phyloP scores from a whole-genome alignment of 2,113 vertebrate species.

The Ploceus nigricollis region DNA sequence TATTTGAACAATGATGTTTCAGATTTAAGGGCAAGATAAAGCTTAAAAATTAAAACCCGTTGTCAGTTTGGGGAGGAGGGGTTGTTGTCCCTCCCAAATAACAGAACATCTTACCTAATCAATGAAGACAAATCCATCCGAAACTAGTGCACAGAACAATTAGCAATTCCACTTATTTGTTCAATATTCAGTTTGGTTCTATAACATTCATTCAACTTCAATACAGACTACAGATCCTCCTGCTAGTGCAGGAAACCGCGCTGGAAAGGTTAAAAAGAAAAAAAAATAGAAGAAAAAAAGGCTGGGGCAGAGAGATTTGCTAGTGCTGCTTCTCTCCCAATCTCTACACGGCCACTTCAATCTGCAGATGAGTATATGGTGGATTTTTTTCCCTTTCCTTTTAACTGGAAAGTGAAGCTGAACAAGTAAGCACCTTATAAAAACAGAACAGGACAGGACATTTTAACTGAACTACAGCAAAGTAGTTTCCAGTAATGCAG shows the following conservation, averaged over 20 bases:
- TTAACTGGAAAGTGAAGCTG: slow-evolving; percentile 30
- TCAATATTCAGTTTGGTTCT: slow-evolving; percentile 20
- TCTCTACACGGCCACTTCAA: neutral
- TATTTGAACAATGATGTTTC: slow-evolving; percentile 85
- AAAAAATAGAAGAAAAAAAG: neutral
- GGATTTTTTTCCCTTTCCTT: neutral
- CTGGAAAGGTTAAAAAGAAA: neutral
- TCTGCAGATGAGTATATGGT: neutral
- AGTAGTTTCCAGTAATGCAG: slow-evolving; percentile 75
- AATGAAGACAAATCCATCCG: slow-evolving; percentile 29
- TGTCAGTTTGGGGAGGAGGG: slow-evolving; percentile 58
- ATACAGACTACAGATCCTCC: slow-evolving; percentile 4
- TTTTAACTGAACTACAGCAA: slow-evolving; percentile 79
- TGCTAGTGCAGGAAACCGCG: neutral
- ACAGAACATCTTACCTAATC: slow-evolving; percentile 59
- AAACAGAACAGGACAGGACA: slow-evolving; percentile 70
- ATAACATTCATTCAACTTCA: slow-evolving; percentile 38
- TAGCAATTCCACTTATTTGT: neutral
- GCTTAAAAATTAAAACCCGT: slow-evolving; percentile 78
- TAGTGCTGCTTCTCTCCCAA: neutral
- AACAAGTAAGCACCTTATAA: slow-evolving; percentile 36
- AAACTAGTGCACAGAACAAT: slow-evolving; percentile 37
- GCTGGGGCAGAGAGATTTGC: neutral
- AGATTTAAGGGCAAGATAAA: slow-evolving; percentile 79
- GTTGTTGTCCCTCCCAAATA: slow-evolving; percentile 15